A percentile compares a stretch with the other conserved stretches of the same genome.
Conservation (phyloP, 2,888 invertebrate species). For the Stegophylla sp. region DNA sequence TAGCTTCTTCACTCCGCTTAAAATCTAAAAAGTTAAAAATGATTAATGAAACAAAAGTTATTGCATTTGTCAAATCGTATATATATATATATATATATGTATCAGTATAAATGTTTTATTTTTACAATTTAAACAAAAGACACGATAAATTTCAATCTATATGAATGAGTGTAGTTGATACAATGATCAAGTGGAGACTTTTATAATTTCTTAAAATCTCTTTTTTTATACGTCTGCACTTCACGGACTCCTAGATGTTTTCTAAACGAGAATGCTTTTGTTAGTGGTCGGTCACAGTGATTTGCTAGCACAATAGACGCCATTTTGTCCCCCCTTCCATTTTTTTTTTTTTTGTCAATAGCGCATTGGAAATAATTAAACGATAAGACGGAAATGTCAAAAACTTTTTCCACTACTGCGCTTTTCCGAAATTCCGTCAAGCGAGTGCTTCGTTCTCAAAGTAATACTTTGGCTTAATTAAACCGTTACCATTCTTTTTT, state of each 20-base stretch:
- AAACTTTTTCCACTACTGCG: slow-evolving; percentile 40
- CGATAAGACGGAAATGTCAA: slow-evolving; percentile 57
- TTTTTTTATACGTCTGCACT: slow-evolving; percentile 9
- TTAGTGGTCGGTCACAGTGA: slow-evolving; percentile 26
- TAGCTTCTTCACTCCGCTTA: too few species aligned
- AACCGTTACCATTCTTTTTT: slow-evolving; percentile 41
- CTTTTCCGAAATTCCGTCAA: slow-evolving; percentile 19
- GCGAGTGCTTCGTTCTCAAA: slow-evolving; percentile 9
- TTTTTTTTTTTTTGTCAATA: slow-evolving; percentile 31
- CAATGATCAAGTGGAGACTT: not conserved
- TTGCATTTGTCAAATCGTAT: too few species aligned
- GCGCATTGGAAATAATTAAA: slow-evolving; percentile 55
- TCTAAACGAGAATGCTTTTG: slow-evolving; percentile 38
- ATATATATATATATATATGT: too few species aligned
- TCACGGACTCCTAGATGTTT: slow-evolving; percentile 24
- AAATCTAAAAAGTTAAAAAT: too few species aligned
- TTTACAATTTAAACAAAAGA: too few species aligned
- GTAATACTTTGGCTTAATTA: slow-evolving; percentile 56
- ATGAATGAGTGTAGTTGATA: too few species aligned
- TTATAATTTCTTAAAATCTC: slow-evolving; percentile 33
- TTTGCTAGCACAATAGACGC: slow-evolving; percentile 17
- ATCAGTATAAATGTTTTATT: too few species aligned
- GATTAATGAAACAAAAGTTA: too few species aligned
- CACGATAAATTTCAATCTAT: too few species aligned
- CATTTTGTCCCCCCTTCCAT: not conserved